Evolutionary conservation across 2,113 vertebrate genomes (phyloP).

Genomic region (Limnothrissa miodon): DNA sequence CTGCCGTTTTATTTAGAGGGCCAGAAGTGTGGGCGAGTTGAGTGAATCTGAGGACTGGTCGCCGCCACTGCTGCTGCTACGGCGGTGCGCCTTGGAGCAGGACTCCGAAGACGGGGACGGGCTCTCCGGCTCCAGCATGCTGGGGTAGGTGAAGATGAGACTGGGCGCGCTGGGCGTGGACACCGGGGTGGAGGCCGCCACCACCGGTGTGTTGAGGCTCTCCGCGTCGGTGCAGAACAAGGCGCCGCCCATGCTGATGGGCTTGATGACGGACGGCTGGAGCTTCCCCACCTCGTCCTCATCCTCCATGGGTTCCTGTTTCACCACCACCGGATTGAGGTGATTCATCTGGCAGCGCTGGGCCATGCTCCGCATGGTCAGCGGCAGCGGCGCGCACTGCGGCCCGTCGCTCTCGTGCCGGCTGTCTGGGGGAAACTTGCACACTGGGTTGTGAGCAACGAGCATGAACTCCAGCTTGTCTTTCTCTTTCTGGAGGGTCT

Average conservation of each 20-base stretch:
- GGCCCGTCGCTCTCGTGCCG: slow-evolving; percentile 63
- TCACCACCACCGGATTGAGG: slow-evolving; percentile 81
- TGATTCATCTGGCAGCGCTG: slow-evolving; percentile 39
- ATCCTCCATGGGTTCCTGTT: slow-evolving; percentile 89
- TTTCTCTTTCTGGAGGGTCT: slow-evolving; percentile 94
- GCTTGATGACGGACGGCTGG: slow-evolving; percentile 96
- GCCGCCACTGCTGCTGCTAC: slow-evolving; percentile 98
- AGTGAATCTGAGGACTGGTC: slow-evolving; percentile 99
- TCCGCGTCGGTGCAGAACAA: slow-evolving; percentile 88
- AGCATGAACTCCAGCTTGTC: slow-evolving; percentile 99
- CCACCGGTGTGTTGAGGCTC: slow-evolving; percentile 96
- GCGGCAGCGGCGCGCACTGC: slow-evolving; percentile 70
- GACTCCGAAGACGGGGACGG: slow-evolving; percentile 94
- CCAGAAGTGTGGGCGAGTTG: slow-evolving; percentile 97
- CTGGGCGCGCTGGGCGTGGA: slow-evolving; percentile 88
- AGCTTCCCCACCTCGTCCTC: slow-evolving; percentile 65
- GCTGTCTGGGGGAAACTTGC: slow-evolving; percentile 90
- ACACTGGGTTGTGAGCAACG: slow-evolving; percentile 92
- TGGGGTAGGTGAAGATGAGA: slow-evolving; percentile 98
- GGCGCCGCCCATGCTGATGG: slow-evolving; percentile 86
- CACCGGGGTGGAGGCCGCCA: slow-evolving; percentile 92
- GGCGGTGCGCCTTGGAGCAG: slow-evolving; percentile 97
- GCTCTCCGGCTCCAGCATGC: slow-evolving; percentile 92
- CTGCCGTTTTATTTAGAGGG: slow-evolving; percentile 77
- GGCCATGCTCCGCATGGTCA: slow-evolving; percentile 73